These are phyloP conservation scores for Drosophila pachea DNA, from an alignment of 1,140 invertebrate genomes.

Conservation along the genomic window DNA sequence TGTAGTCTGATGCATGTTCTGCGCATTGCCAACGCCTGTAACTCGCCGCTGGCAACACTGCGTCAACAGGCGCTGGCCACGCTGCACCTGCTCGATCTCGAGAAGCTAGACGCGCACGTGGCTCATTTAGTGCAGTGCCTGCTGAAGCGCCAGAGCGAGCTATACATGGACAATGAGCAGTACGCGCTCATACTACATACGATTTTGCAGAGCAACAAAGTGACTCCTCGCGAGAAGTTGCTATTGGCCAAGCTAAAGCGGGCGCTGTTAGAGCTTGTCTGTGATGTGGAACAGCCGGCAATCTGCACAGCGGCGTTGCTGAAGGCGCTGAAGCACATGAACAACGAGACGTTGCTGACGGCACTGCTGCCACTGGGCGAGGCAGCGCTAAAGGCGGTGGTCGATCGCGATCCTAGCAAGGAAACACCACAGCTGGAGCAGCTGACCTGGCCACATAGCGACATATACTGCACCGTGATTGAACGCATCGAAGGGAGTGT, in stretches of 20 bases:
- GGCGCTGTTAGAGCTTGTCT: slow-evolving; percentile 30
- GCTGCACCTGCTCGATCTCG: slow-evolving; percentile 29
- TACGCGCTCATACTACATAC: slow-evolving; percentile 80
- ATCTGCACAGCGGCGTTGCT: slow-evolving; percentile 63
- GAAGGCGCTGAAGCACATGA: slow-evolving; percentile 80
- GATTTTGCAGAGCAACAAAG: slow-evolving; percentile 46
- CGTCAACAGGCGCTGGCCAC: slow-evolving; percentile 71
- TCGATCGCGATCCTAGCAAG: neutral
- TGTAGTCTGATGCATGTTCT: slow-evolving; percentile 50
- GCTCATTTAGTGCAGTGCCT: slow-evolving; percentile 43
- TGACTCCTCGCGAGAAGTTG: slow-evolving; percentile 32
- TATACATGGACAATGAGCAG: slow-evolving; percentile 83
- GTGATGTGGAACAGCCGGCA: slow-evolving; percentile 41
- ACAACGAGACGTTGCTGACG: slow-evolving; percentile 73
- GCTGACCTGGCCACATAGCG: slow-evolving; percentile 52
- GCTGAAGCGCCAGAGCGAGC: slow-evolving; percentile 80
- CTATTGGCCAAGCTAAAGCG: slow-evolving; percentile 44
- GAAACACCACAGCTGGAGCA: slow-evolving; percentile 40
- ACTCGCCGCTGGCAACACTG: slow-evolving; percentile 59
- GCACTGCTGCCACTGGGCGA: slow-evolving; percentile 79
- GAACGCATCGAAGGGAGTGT: slow-evolving; percentile 55
- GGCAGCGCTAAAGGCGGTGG: slow-evolving; percentile 42
- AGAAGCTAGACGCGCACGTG: slow-evolving; percentile 34
- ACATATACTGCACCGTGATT: slow-evolving; percentile 59
- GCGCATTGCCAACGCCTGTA: slow-evolving; percentile 55